A percentile compares a stretch with the other conserved stretches of the same genome.
Conservation (phyloP, 1,140 invertebrate genomes). For the Microplitis mediator region DNA sequence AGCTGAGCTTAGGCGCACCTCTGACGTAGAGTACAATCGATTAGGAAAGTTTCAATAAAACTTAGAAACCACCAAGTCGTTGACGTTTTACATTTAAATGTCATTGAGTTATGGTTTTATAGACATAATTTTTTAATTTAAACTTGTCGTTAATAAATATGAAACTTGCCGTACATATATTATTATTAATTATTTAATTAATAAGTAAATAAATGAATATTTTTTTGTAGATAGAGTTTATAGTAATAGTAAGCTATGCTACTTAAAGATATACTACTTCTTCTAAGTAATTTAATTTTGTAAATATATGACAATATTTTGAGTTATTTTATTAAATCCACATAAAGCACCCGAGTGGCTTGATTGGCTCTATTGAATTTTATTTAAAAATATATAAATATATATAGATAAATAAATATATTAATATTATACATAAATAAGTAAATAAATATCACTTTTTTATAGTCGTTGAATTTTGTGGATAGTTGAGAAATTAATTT, state of each 20-base stretch:
- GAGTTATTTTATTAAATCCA: background rate
- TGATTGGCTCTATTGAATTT: background rate
- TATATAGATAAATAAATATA: too few relatives aligned
- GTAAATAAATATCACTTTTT: too few relatives aligned
- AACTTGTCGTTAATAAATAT: background rate
- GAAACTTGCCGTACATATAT: background rate
- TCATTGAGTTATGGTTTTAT: background rate
- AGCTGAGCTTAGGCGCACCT: conserved; percentile 40
- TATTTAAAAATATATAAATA: background rate
- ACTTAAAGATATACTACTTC: background rate
- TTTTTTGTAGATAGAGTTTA: conserved; percentile 5
- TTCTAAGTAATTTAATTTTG: background rate
- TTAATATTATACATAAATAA: background rate
- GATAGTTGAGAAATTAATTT: background rate
- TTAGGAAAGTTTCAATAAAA: conserved; percentile 55
- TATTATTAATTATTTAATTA: too few relatives aligned
- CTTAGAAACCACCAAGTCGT: conserved; percentile 31
- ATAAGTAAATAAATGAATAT: background rate
- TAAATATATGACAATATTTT: background rate
- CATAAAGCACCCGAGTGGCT: background rate
- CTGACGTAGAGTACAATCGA: conserved; percentile 58
- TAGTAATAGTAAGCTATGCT: background rate
- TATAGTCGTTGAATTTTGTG: too few relatives aligned
- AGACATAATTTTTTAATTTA: background rate
- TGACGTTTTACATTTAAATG: background rate